Base-by-base conservation (phyloP, 1,140 invertebrate species). In the Drosophila seguyi region DNA sequence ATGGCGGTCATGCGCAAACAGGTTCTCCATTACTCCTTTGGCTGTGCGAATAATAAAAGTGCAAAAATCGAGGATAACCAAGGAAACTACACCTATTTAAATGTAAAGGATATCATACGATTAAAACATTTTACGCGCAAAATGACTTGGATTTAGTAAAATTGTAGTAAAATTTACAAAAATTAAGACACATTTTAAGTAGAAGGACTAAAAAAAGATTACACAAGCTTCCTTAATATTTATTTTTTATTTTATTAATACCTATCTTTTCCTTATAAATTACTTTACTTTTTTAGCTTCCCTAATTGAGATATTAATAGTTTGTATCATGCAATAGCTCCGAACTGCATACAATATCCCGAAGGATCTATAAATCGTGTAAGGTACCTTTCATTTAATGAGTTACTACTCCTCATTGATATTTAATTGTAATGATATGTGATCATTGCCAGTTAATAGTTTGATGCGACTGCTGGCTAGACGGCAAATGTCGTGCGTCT, bases 401-500 rank as follows among this genome's bases (percentile, higher is more conserved):
- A 47, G 20, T 47, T 38, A 45, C 34, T 39, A 58, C 50, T 41
- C 10, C 50, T 41, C n/a, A 72, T 59, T 34, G 22, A 45, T 25
- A 71, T 45, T 57, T 39, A 47, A 71, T 58, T 57, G 31, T 22
- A 38, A 53, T 13, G 25, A 36, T 48, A 27, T 48, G 18, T 41
- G 27, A 22, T 27, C 41, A 41, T 48, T 39, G 42, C 27, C 36
- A 58, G 36, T 58, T 69, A 71, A 71, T 69, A 45, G 34, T 71
- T 71, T 27, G 36, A 71, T 59, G 38, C 68, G n/a, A 38, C 41
- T 38, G 36, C 50, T 71, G 68, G 66, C 65, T 69, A 58, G 68
- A 72, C 68, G 42, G 53, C 68, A 72, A 72, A 71, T 72, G 68
- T 71, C 67, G 68, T 72, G 68, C 34, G 34, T 71, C 25, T 20